These are phyloP conservation scores for Erpetoichthys calabaricus DNA, from an alignment of 2,797 vertebrate genomes.

Conservation along the genomic window DNA sequence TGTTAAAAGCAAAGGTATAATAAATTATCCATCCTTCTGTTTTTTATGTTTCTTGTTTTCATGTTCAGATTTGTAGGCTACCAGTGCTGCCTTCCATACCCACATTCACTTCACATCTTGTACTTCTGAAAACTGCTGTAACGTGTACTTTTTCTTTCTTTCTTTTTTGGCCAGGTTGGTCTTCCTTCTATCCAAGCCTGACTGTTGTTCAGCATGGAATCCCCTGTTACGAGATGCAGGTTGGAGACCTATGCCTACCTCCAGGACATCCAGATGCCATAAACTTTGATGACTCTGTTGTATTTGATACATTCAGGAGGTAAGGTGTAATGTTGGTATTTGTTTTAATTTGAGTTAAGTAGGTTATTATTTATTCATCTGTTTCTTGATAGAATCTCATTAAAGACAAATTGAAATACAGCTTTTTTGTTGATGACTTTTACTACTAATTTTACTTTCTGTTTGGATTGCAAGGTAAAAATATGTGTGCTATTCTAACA, in stretches of 20 bases:
- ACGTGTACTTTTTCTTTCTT: not conserved
- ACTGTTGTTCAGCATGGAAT: constrained; percentile 98
- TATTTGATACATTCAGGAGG: constrained; percentile 99
- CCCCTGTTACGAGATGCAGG: constrained; percentile 92
- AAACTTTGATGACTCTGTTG: constrained; percentile 97
- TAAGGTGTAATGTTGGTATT: constrained; percentile 28
- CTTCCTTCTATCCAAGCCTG: constrained; percentile 95
- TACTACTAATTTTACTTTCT: too few relatives aligned
- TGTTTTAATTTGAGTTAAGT: too few relatives aligned
- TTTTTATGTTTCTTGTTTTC: too few relatives aligned
- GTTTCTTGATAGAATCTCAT: too few relatives aligned
- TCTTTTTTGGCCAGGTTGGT: constrained; percentile 68
- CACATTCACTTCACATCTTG: not conserved
- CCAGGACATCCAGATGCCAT: constrained; percentile 95
- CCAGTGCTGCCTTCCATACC: too few relatives aligned
- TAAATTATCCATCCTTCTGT: not conserved
- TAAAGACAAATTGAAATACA: too few relatives aligned
- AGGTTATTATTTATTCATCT: too few relatives aligned
- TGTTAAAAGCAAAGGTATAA: constrained; percentile 91
- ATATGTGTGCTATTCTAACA: too few relatives aligned
- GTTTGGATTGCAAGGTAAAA: too few relatives aligned
- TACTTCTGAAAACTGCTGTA: not conserved
- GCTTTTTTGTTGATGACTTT: too few relatives aligned
- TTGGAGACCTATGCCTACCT: constrained; percentile 91
- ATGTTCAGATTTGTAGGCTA: not conserved